Base-by-base conservation (phyloP, 2,797 vertebrate species). In the Otolemur crassicaudatus region DNA sequence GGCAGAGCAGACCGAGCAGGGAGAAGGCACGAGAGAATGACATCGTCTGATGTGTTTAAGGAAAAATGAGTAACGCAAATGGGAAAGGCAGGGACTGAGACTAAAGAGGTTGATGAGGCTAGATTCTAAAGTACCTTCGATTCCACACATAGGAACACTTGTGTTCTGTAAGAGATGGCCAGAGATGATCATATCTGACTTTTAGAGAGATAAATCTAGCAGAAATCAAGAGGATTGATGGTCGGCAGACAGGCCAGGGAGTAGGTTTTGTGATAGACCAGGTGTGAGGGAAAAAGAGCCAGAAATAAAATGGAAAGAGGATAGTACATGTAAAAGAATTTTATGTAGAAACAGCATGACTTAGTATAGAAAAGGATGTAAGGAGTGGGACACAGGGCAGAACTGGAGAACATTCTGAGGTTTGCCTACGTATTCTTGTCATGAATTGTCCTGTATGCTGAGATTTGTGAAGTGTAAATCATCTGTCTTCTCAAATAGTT, bases 301-400 rank as follows among this genome's bases (percentile, higher is more conserved):
- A 67, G 29, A 91, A 87, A 84, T 29, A 20, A 43, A 87, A 87
- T 43, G 43, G 40, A 84, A 95, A 93, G 58, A 94, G 60, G 53
- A 69, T 20, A 34, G 16, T 65, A 29, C 29, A 31, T 70, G 77
- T 72, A 75, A 80, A 89, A 86, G 53, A 91, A 89, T 75, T 85
- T 70, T 53, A n/a, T 53, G 11, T 40, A 80, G 92, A 95, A 87
- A 60, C n/a, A 40, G 49, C 20, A 60, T 75, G 75, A 34, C 43
- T 96, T n/a, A 22, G 20, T 23, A 20, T 12, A 49, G 65, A 87
- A 73, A 79, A 43, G 9, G 9, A 79, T 43, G 31, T 10, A 4
- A 7, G 3, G 22, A 46, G 19, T 69, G 83, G 56, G 67, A 46
- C 11, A 61, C 0, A 23, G 23, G 27, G 19, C 5, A 58, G 46